Base-by-base conservation (phyloP, 2,113 vertebrate species). In the Hystrix cristata region DNA sequence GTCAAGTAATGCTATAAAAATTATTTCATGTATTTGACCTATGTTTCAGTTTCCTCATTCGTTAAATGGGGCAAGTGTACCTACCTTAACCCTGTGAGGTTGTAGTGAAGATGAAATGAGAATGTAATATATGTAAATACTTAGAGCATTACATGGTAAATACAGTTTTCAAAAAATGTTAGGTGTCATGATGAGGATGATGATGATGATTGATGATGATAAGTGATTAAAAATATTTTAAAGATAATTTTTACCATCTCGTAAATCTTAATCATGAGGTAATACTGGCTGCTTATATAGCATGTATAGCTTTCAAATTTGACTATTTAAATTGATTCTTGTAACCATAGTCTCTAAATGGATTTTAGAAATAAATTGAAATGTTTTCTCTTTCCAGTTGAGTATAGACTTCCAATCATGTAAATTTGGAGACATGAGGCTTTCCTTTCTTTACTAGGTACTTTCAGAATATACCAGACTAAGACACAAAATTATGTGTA, bases 361-460 rank as follows among this genome's bases (percentile, higher is more conserved):
- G 53, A 93, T 76, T 95, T 96, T 48, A 67, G 55, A 93, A 79
- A 15, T 38, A 74, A 91, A 64, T 86, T 94, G 29, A 78, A 96
- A 74, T 85, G 8, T 64, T 23, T 87, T 94, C 34, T 82, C 93
- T 48, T 87, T 81, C 51, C 60, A 71, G 1, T 27, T 84, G 38
- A 43, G 43, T n/a, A 7, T 16, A 76, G 34, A 59, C 48, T 79
- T 83, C 23, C 64, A 15, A 53, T 80, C 59, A 76, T 87, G 43
- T 34, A 46, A 38, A 10, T 84, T 81, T 60, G 29, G 38, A 46
- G 19, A 62, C 4, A 34, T 38, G 7, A 53, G 7, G 18, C 71
- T 84, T 88, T 85, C 60, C n/a, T 38, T 21, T 13, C n/a, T 76
- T 21, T 60, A 81, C 31, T 82, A 48, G 59, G 31, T 91, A 59